phyloP scores from a whole-genome alignment of 30 jellyfish, hydroid and myxozoan genomes.

The Calvadosia cruxmelitensis region DNA sequence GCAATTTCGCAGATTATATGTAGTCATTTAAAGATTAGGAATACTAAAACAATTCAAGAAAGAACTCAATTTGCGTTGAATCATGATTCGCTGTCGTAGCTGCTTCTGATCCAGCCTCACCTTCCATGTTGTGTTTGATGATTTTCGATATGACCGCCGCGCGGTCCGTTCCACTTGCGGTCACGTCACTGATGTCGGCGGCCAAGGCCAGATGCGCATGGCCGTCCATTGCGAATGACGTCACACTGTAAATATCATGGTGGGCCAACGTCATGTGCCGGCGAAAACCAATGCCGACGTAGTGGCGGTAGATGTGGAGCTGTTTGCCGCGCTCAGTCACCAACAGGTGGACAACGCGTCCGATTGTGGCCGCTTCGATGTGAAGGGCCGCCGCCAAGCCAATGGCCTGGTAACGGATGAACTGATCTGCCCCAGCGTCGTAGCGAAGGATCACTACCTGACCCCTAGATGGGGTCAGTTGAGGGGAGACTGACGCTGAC shows the following conservation, averaged over 20 bases:
- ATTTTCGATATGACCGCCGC: not conserved
- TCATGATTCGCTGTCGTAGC: too few relatives aligned
- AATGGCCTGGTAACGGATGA: not conserved
- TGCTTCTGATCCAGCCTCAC: not conserved
- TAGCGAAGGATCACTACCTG: not conserved
- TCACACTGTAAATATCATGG: not conserved
- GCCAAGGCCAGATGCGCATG: not conserved
- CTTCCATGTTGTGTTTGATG: not conserved
- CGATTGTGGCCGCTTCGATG: not conserved
- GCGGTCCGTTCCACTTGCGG: not conserved
- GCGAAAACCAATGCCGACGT: not conserved
- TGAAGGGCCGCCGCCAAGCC: not conserved
- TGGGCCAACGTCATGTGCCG: not conserved
- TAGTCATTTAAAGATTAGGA: too few relatives aligned
- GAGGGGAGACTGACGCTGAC: not conserved
- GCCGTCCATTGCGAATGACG: not conserved
- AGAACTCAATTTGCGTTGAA: too few relatives aligned
- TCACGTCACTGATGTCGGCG: not conserved
- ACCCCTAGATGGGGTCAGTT: not conserved
- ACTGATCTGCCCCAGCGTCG: not conserved
- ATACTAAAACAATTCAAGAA: too few relatives aligned
- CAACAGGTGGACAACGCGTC: not conserved
- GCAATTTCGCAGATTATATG: too few relatives aligned
- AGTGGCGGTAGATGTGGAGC: not conserved
- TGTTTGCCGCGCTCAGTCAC: not conserved